A percentile compares a stretch with the other conserved stretches of the same genome.
phyloP scores from a whole-genome alignment of 2,888 invertebrate species.

The Leptura quadrifasciata region DNA sequence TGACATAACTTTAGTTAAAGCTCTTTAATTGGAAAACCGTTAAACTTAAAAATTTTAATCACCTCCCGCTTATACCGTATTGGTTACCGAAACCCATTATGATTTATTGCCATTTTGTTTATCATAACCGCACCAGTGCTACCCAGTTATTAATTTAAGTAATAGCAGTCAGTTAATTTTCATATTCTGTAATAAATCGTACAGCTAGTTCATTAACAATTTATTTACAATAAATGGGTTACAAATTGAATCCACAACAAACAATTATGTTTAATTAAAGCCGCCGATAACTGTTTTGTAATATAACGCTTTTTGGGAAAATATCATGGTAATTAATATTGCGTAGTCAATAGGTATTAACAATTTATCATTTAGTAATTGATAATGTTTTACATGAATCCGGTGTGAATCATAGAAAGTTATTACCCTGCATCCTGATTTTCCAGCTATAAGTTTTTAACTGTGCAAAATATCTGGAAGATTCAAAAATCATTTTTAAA shows the following conservation, averaged over 20 bases:
- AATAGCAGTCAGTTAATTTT: neutral
- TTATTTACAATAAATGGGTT: neutral
- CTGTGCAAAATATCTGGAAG: too few relatives aligned
- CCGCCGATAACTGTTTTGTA: neutral
- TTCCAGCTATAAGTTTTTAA: too few relatives aligned
- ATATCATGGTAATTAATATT: slow-evolving; percentile 14
- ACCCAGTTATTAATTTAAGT: too few relatives aligned
- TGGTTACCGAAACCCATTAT: too few relatives aligned
- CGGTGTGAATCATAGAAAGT: neutral
- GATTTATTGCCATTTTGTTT: too few relatives aligned
- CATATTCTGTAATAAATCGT: neutral
- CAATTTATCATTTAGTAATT: slow-evolving; percentile 5
- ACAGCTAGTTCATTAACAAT: neutral
- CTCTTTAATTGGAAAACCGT: too few relatives aligned
- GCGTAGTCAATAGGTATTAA: neutral
- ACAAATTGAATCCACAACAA: slow-evolving; percentile 14
- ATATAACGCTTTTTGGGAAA: neutral
- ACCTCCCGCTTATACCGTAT: too few relatives aligned
- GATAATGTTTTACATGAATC: neutral
- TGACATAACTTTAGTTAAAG: too few relatives aligned
- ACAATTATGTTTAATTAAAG: slow-evolving; percentile 17
- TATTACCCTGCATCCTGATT: too few relatives aligned
- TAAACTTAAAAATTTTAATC: too few relatives aligned
- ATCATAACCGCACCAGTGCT: too few relatives aligned
- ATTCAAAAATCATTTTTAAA: too few relatives aligned